Base-by-base conservation (phyloP, 2,888 invertebrate genomes). In the Lomographa bimaculata region DNA sequence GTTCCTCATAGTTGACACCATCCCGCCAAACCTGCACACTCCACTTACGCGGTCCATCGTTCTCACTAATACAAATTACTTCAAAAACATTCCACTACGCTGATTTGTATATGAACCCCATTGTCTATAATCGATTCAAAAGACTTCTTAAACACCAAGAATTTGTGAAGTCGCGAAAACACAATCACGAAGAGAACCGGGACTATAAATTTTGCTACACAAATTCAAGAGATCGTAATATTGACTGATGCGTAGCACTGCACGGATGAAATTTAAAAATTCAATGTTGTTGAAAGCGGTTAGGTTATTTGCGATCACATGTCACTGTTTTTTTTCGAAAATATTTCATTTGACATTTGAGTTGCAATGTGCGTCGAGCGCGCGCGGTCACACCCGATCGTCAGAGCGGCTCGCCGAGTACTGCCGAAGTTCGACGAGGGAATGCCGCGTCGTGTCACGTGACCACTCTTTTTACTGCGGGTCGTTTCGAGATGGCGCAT, bases 401-500 rank as follows among this genome's bases (percentile, higher is more conserved):
- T 52, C 33, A 42, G 70, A 78, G 70, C 58, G 71, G 60, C 61
- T 71, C 71, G 73, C 82, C 87, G 85, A 84, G 61, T 56, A 87
- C 86, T 87, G 76, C 82, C 89, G 87, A 85, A 70, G 73, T 71
- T 68, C 75, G 74, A 75, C 87, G 90, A 89, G 75, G 74, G 83
- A 89, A 78, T 90, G 89, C 84, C 89, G 89, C 85, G 86, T 79
- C 79, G 60, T 79, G 87, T 90, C 90, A 90, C 90, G 90, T 90
- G 90, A 90, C 84, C 82, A 72, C 81, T 83, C 89, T 83, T 90
- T 90, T 89, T 89, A 89, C 87, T 90, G 87, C 89, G 83, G 86
- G 84, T 84, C 89, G 83, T 82, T 83, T 75, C 70, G 61, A 63
- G 65, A 78, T 69, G 64, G 78, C 86, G 87, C 87, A 87, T 87